These are phyloP conservation scores for Australoheros scitulus DNA, from an alignment of 2,113 vertebrate genomes.

Conservation along the genomic window DNA sequence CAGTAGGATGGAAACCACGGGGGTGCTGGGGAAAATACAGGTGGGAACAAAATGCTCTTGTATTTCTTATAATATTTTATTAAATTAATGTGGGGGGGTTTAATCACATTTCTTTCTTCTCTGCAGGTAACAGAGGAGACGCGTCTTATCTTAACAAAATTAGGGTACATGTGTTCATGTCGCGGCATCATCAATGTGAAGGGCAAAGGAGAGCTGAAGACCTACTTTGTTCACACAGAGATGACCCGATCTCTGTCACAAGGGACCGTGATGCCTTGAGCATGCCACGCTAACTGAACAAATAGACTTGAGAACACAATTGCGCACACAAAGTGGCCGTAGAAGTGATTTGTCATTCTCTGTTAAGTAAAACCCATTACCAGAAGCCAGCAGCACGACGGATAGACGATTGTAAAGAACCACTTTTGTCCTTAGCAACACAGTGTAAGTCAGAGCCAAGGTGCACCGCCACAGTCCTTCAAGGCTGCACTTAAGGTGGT, in stretches of 20 bases:
- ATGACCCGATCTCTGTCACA: conserved; percentile 95
- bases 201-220: conserved; percentile 96
- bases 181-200: conserved; percentile 98
- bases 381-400: conserved; percentile 30
- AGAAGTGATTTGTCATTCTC: conserved; percentile 40
- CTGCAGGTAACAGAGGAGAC: conserved; percentile 93
- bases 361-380: conserved; percentile 52
- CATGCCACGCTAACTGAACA: not conserved
- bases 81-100: accelerated
- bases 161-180: conserved; percentile 94
- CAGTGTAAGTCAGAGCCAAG: conserved; percentile 11
- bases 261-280: conserved; percentile 82
- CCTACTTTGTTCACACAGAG: conserved; percentile 96
- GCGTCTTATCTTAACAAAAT: conserved; percentile 82
- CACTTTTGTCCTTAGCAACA: conserved; percentile 40
- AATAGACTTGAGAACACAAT: conserved; percentile 24
- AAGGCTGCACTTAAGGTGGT: conserved; percentile 13
- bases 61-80: not conserved
- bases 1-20: conserved; percentile 97
- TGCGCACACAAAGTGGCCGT: conserved; percentile 34
- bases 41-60: conserved; percentile 63
- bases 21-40: conserved; percentile 97
- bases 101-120: not conserved
- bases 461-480: conserved; percentile 22
- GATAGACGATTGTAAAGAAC: conserved; percentile 20